Conservation (phyloP, 1,140 invertebrate genomes). For the Drosophila gunungcola region DNA sequence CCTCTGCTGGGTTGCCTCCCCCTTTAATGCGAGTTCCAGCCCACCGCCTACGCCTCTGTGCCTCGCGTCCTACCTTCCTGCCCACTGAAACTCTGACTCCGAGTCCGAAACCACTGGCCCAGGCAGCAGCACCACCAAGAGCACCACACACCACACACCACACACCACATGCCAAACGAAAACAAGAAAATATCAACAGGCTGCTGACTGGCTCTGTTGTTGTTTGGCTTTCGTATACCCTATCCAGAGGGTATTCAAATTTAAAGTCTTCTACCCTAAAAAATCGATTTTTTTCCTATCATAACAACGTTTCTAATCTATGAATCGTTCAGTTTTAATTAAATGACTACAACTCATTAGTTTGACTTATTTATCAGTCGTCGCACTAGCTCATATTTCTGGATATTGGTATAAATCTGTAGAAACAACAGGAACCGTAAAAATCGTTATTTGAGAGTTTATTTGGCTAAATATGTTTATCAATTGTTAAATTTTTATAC, state of each 20-base stretch:
- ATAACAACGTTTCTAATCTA: no score
- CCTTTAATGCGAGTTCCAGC: slow-evolving; percentile 8
- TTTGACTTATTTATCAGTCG: no score
- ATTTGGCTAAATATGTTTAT: no score
- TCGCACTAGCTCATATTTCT: no score
- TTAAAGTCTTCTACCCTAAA: background rate
- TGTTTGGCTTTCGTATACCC: slow-evolving; percentile 16
- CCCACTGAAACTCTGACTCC: background rate
- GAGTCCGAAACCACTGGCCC: background rate
- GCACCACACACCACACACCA: no score
- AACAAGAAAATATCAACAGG: slow-evolving; percentile 64
- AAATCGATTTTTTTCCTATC: no score
- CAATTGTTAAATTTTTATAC: no score
- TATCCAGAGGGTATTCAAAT: background rate
- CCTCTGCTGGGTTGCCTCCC: background rate
- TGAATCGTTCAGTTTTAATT: no score
- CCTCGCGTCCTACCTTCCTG: slow-evolving; percentile 11
- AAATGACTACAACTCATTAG: no score
- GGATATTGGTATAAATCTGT: no score
- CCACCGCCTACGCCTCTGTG: slow-evolving; percentile 28
- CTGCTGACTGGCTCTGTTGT: slow-evolving; percentile 19
- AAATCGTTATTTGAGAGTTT: no score
- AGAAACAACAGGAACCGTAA: no score
- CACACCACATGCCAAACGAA: slow-evolving; percentile 36
- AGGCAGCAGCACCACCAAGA: slow-evolving; percentile 15